Conservation (phyloP, 2,888 invertebrate genomes). For the Axea sp. region DNA sequence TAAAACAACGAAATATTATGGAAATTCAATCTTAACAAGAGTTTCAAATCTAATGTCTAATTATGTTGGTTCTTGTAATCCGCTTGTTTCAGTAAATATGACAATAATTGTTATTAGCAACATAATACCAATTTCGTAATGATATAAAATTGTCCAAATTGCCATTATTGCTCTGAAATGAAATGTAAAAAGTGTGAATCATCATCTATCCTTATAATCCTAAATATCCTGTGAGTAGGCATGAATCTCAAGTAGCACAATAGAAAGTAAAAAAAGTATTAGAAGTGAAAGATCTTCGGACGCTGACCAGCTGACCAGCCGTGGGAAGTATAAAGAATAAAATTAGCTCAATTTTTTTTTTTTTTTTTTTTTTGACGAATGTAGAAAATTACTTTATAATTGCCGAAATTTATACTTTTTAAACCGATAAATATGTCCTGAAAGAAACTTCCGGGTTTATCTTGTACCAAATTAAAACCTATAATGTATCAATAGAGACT, state of each 20-base stretch:
- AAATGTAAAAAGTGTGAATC: conserved; percentile 68
- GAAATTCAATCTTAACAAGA: too few relatives aligned
- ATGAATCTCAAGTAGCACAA: conserved; percentile 74
- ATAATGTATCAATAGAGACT: too few relatives aligned
- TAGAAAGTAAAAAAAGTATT: conserved; percentile 70
- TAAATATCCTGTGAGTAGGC: conserved; percentile 66
- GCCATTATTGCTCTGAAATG: conserved; percentile 70
- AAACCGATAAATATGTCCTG: conserved; percentile 66
- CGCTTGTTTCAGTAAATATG: too few relatives aligned
- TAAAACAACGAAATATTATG: too few relatives aligned
- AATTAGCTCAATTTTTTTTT: conserved; percentile 54
- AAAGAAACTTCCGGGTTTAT: neutral
- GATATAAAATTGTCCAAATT: too few relatives aligned
- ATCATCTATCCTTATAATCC: conserved; percentile 65
- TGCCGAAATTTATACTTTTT: conserved; percentile 64
- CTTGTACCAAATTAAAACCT: neutral
- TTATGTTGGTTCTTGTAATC: too few relatives aligned
- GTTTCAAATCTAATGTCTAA: too few relatives aligned
- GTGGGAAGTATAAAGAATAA: conserved; percentile 74
- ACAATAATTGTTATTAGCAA: too few relatives aligned
- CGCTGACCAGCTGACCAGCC: conserved; percentile 79
- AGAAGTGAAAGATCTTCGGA: conserved; percentile 61
- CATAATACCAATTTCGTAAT: too few relatives aligned
- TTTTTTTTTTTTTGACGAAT: too few relatives aligned
- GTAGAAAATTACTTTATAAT: conserved; percentile 77